phyloP scores from a whole-genome alignment of 1,140 invertebrate species.

The Lepidurus couesii region DNA sequence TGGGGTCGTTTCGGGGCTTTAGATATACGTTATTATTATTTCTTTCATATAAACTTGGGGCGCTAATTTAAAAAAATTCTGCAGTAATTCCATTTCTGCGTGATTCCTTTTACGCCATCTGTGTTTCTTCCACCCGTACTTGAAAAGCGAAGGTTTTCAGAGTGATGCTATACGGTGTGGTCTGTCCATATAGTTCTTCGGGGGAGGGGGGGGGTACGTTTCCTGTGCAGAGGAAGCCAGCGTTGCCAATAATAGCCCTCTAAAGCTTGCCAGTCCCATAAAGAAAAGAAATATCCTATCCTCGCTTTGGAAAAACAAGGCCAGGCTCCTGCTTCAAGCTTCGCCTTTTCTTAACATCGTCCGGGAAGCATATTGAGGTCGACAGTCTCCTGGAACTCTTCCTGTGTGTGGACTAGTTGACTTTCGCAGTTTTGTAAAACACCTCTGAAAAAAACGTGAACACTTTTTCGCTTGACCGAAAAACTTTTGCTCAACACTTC shows the following conservation, averaged over 20 bases:
- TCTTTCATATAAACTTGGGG: no score
- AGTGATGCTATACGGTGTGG: neutral
- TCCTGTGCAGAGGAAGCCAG: slow-evolving; percentile 1
- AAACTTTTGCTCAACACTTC: neutral
- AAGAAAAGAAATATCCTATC: neutral
- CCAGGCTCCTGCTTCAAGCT: neutral
- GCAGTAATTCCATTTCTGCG: no score
- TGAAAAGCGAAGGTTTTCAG: neutral
- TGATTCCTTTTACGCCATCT: neutral
- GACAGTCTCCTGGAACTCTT: slow-evolving; percentile 9
- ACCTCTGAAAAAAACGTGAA: neutral
- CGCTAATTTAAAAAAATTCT: no score
- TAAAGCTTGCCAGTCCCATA: neutral
- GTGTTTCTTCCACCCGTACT: neutral
- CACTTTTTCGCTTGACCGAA: neutral
- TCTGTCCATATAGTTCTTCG: neutral
- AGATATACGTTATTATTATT: no score
- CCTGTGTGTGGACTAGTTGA: neutral
- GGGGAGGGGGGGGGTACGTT: neutral
- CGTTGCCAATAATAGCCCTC: slow-evolving; percentile 18
- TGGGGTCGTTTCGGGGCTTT: no score
- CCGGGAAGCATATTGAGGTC: slow-evolving; percentile 1
- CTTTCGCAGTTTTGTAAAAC: neutral
- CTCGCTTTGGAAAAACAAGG: neutral
- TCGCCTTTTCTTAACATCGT: slow-evolving; percentile 4